Percentiles rank a stretch among this genome's conserved stretches.
These are phyloP conservation scores for Andrena dorsata DNA, from an alignment of 2,888 invertebrate genomes.

Conservation along the genomic window DNA sequence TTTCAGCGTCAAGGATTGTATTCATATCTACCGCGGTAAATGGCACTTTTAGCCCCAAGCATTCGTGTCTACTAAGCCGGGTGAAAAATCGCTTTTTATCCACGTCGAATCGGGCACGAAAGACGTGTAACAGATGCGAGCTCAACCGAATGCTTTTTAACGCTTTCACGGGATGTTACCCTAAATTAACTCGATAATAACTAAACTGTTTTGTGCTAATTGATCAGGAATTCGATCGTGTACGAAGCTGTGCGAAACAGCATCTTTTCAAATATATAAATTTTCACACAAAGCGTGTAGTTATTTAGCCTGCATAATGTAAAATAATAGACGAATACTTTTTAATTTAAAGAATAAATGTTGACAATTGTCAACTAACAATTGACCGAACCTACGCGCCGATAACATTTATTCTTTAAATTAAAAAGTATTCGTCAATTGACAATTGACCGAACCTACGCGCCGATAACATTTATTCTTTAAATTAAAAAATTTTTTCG, in stretches of 20 bases:
- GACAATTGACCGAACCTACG: too few relatives aligned
- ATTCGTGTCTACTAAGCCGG: slow-evolving; percentile 9
- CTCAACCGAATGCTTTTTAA: slow-evolving; percentile 1
- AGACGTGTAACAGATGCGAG: slow-evolving; percentile 5
- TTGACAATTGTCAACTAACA: too few relatives aligned
- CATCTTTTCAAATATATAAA: too few relatives aligned
- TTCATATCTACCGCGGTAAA: slow-evolving; percentile 26
- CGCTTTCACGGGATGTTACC: neutral
- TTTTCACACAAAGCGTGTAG: neutral
- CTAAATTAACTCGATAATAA: neutral
- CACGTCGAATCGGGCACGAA: neutral
- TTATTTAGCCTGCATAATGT: neutral
- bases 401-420: too few relatives aligned
- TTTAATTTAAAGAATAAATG: too few relatives aligned
- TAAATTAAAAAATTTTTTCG: too few relatives aligned
- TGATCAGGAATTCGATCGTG: too few relatives aligned
- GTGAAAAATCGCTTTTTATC: slow-evolving; percentile 26
- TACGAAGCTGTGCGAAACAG: too few relatives aligned
- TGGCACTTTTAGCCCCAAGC: slow-evolving; percentile 35
- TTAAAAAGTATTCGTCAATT: too few relatives aligned
- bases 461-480: too few relatives aligned
- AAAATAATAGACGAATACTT: neutral
- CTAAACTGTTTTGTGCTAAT: neutral
- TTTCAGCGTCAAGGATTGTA: slow-evolving; percentile 18
- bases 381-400: too few relatives aligned